phyloP scores from a whole-genome alignment of 2,113 vertebrate species.

The Pipa parva region DNA sequence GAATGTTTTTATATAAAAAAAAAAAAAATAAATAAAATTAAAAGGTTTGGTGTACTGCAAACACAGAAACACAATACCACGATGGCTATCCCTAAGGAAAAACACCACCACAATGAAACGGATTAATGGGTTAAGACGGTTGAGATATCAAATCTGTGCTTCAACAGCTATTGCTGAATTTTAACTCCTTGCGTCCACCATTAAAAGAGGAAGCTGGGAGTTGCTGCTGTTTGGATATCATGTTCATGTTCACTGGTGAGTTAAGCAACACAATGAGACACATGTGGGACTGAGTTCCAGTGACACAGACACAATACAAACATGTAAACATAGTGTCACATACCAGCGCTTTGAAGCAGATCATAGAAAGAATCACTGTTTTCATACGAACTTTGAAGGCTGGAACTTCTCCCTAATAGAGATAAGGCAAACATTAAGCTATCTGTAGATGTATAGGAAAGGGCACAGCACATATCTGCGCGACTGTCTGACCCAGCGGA shows the following conservation, averaged over 20 bases:
- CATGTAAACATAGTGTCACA: conserved; percentile 31
- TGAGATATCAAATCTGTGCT: not conserved
- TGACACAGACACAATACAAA: conserved; percentile 31
- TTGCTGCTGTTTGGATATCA: not conserved
- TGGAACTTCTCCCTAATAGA: conserved; percentile 40
- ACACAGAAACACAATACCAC: too few species aligned
- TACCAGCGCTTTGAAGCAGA: conserved; percentile 34
- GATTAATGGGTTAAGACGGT: not conserved
- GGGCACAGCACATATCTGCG: conserved; percentile 7
- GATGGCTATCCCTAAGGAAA: not conserved
- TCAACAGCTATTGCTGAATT: not conserved
- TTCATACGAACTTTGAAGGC: conserved; percentile 35
- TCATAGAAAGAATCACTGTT: conserved; percentile 32
- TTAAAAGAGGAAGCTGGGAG: not conserved
- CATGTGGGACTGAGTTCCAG: not conserved
- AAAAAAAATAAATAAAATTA: too few species aligned
- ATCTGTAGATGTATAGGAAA: not conserved
- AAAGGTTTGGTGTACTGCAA: too few species aligned
- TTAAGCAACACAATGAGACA: not conserved
- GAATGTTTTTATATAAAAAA: too few species aligned
- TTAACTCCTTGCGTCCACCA: too few species aligned
- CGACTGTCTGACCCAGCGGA: not conserved
- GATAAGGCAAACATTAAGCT: conserved; percentile 24
- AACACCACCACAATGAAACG: not conserved
- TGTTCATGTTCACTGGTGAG: not conserved